A percentile compares a stretch with the other conserved stretches of the same genome.
Evolutionary conservation across 2,113 vertebrate genomes (phyloP).

Genomic region (Lethenteron reissneri): DNA sequence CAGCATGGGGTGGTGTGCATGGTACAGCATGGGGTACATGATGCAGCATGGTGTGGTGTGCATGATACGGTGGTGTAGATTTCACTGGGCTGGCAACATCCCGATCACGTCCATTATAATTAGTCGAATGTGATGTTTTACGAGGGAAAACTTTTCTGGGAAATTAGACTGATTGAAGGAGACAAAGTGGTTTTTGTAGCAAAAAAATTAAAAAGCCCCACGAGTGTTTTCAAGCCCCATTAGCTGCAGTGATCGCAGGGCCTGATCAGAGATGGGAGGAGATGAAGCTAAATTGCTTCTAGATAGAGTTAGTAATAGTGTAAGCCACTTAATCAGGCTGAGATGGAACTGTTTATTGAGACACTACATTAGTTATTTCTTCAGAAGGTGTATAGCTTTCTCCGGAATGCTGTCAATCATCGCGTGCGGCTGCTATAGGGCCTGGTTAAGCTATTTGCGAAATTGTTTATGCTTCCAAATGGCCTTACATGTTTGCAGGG

Average conservation of each 20-base stretch:
- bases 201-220: slow-evolving; percentile 6
- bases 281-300: slow-evolving; percentile 4
- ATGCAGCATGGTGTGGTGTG: too few relatives aligned
- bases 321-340: slow-evolving; percentile 4
- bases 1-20: too few relatives aligned
- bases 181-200: slow-evolving; percentile 4
- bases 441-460: too few relatives aligned
- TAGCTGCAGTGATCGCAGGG: slow-evolving; percentile 1
- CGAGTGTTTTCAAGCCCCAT: slow-evolving; percentile 6
- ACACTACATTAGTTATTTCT: slow-evolving; percentile 2
- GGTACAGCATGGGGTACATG: too few relatives aligned
- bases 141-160: slow-evolving; percentile 1
- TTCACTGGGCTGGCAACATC: too few relatives aligned
- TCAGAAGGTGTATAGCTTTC: slow-evolving; percentile 1
- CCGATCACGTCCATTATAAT: too few relatives aligned
- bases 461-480: too few relatives aligned
- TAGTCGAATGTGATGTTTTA: too few relatives aligned
- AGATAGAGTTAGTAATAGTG: slow-evolving; percentile 5
- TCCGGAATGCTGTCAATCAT: not conserved
- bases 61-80: too few relatives aligned
- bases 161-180: slow-evolving; percentile 4
- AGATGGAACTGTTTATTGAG: not conserved
- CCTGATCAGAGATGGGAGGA: slow-evolving; percentile 4
- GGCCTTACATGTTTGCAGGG: too few relatives aligned
- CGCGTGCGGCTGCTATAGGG: not conserved